Conservation (phyloP, 2,888 invertebrate genomes). For the Drosophila melanocephala region DNA sequence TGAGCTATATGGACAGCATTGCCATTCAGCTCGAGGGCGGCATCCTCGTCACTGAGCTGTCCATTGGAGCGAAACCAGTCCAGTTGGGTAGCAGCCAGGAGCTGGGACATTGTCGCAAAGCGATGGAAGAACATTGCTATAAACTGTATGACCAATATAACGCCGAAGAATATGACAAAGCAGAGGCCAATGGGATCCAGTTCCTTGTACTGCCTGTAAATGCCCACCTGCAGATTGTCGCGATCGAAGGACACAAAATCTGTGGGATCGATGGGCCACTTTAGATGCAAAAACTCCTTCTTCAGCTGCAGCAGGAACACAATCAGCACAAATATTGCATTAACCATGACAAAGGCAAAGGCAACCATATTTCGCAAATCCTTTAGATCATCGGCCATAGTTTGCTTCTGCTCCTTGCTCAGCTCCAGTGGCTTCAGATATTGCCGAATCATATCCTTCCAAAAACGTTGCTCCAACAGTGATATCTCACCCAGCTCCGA, state of each 20-base stretch:
- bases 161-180: conserved; percentile 90
- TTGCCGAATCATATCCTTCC: conserved; percentile 91
- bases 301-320: conserved; percentile 91
- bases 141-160: conserved; percentile 90
- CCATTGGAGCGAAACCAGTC: conserved; percentile 84
- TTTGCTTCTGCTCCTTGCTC: conserved; percentile 87
- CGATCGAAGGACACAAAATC: conserved; percentile 86
- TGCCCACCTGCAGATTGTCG: conserved; percentile 85
- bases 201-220: conserved; percentile 88
- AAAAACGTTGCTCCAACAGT: conserved; percentile 90
- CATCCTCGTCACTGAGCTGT: conserved; percentile 81
- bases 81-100: conserved; percentile 89
- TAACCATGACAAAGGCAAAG: conserved; percentile 91
- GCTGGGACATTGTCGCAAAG: conserved; percentile 91
- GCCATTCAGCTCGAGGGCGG: conserved; percentile 87
- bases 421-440: conserved; percentile 91
- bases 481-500: conserved; percentile 89
- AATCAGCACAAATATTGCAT: conserved; percentile 91
- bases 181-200: conserved; percentile 91
- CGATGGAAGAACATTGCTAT: conserved; percentile 91
- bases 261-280: conserved; percentile 89
- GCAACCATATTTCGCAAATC: conserved; percentile 89
- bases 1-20: conserved; percentile 88
- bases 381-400: conserved; percentile 83
- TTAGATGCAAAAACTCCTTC: conserved; percentile 89